Evolutionary conservation across 2,888 invertebrate genomes (phyloP), one percentile per base, ranked within the genome.

Genomic region (Pseudococcus viburni): DNA sequence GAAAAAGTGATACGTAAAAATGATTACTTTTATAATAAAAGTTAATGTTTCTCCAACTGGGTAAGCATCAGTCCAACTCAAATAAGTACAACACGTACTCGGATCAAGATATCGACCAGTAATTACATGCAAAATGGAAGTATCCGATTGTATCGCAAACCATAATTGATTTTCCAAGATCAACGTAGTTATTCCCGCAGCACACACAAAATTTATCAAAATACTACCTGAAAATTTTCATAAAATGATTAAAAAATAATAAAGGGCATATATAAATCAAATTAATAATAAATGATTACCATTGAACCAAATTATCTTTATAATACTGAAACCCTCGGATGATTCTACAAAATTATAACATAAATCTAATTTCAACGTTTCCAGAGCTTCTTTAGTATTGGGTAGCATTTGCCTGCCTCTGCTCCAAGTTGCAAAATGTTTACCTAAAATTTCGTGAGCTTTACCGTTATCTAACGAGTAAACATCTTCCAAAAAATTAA

Each of bases 31-130:
- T 90, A 98, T 96, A 89, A 95, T 95, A 92, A 98, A 98, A 91
- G 96, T 96, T 94, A 97, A 96, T 51, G 97, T 97, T 92, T 95
- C 96, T 77, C 98, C 98, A 39, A 98, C 98, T 17, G 94, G 93
- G 91, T 96, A 95, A 22, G 97, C 97, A 92, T 97, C 97, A 89
- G 95, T 94, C 98, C 98, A 98, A 90, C 97, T 96, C 94, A 98
- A 98, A 90, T 94, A 94, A 90, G 96, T 95, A 92, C 94, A 95
- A 91, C 97, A 97, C 92, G 96, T 96, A 90, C 96, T 95, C 17
- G 89, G 86, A 64, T 97, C 94, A 89, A 97, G 93, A 92, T 97
- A 97, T 92, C 97, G 97, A 86, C 97, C 97, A 84, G 97, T 97
- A 89, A 98, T 96, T 92, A 96, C 97, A 91, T 97, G 97, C 90